These are phyloP conservation scores for Characodon lateralis DNA, from an alignment of 2,797 vertebrate genomes.

Conservation along the genomic window DNA sequence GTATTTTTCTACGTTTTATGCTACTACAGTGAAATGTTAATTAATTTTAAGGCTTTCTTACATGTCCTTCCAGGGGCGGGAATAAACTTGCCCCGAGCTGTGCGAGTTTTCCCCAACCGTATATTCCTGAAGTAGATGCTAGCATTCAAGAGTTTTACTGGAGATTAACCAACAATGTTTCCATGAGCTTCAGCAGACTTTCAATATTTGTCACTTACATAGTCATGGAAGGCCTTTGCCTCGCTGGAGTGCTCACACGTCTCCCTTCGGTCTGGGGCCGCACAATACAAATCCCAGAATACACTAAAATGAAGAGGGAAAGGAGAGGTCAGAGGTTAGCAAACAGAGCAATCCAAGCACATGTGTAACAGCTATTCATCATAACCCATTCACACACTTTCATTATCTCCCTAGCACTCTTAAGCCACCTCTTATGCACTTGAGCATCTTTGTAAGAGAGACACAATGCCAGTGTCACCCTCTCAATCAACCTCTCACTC, in stretches of 20 bases:
- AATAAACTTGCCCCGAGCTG: not conserved
- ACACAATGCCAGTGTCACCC: constrained; percentile 58
- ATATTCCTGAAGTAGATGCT: not conserved
- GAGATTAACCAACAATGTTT: constrained; percentile 4
- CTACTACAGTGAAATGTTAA: not conserved
- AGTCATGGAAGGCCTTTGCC: constrained; percentile 95
- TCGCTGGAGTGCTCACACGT: constrained; percentile 93
- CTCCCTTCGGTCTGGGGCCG: constrained; percentile 92
- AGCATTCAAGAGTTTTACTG: not conserved
- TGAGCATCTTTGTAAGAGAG: constrained; percentile 59
- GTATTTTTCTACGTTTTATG: not conserved
- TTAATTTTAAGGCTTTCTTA: not conserved
- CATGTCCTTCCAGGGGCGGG: not conserved
- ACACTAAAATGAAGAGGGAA: constrained; percentile 80
- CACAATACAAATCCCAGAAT: constrained; percentile 97
- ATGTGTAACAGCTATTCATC: constrained; percentile 75
- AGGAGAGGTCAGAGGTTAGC: constrained; percentile 64
- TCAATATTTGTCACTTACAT: constrained; percentile 84
- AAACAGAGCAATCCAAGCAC: constrained; percentile 62
- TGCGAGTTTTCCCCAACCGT: not conserved
- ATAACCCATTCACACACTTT: constrained; percentile 71
- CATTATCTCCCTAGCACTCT: constrained; percentile 66
- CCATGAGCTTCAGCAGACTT: not conserved
- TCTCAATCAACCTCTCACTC: constrained; percentile 70
- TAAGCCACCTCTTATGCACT: constrained; percentile 66